A percentile compares a stretch with the other conserved stretches of the same genome.
Evolutionary conservation across 1,140 invertebrate species (phyloP).

Genomic region (Drosophila pectinifera): DNA sequence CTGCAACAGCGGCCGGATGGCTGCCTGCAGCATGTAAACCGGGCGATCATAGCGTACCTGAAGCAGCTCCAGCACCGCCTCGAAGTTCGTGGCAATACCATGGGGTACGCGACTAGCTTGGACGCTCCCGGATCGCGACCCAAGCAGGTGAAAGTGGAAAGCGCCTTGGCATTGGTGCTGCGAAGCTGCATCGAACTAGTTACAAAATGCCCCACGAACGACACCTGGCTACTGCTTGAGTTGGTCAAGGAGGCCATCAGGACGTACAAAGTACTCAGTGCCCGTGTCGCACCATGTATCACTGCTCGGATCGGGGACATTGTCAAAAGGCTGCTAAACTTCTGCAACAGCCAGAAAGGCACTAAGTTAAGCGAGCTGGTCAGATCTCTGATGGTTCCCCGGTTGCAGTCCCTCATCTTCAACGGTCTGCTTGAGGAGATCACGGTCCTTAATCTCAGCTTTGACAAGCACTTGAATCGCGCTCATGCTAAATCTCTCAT

Average conservation of each 20-base stretch:
- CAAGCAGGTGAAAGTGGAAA: constrained; percentile 39
- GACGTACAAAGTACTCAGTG: constrained; percentile 11
- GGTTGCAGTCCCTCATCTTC: constrained; percentile 50
- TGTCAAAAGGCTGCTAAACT: constrained; percentile 8
- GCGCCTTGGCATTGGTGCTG: constrained; percentile 36
- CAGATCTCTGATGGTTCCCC: constrained; percentile 34
- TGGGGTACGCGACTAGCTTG: constrained; percentile 9
- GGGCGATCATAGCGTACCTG: constrained; percentile 18
- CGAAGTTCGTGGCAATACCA: constrained; percentile 6
- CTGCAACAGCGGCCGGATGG: constrained; percentile 31
- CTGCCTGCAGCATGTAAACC: constrained; percentile 33
- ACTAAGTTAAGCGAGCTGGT: constrained; percentile 3
- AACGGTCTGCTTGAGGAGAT: constrained; percentile 48
- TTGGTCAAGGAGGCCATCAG: constrained; percentile 22
- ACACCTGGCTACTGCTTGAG: constrained; percentile 58
- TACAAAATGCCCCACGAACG: not conserved
- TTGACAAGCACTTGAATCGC: not conserved
- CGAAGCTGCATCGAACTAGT: constrained; percentile 13
- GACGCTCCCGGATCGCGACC: not conserved
- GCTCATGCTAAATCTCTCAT: not conserved
- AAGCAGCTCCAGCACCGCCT: constrained; percentile 44
- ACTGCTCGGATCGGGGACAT: constrained; percentile 4
- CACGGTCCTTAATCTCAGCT: constrained; percentile 3
- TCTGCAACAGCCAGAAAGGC: constrained; percentile 9
- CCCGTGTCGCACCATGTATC: not conserved